Percentiles rank a stretch among this genome's conserved stretches.
These are phyloP conservation scores for Mus caroli DNA, from an alignment of 2,797 vertebrate species.

Conservation along the genomic window DNA sequence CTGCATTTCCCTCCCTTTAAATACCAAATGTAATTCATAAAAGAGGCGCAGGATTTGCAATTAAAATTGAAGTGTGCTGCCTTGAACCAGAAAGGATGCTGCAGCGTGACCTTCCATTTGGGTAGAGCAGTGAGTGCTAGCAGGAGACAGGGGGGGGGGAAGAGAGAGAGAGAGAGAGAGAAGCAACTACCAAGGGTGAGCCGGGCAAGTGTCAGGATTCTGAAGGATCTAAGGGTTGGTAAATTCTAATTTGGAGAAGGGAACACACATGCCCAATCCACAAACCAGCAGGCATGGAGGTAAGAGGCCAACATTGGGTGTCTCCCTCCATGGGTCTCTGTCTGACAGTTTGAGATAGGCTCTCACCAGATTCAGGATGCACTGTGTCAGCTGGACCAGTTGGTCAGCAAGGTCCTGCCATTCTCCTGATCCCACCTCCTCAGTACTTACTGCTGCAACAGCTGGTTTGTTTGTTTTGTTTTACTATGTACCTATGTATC, in stretches of 20 bases:
- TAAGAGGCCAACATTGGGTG: too few species aligned
- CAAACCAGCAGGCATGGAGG: not conserved
- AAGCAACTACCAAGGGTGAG: constrained; percentile 73
- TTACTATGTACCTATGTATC: not conserved
- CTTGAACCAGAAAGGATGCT: constrained; percentile 59
- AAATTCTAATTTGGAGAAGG: constrained; percentile 70
- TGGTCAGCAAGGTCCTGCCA: not conserved
- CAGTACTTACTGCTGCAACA: not conserved
- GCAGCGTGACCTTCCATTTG: constrained; percentile 72
- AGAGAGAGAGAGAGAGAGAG: too few species aligned
- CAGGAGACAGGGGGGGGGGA: rapidly evolving
- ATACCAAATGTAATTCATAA: constrained; percentile 88
- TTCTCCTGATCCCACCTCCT: not conserved
- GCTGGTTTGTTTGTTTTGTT: not conserved
- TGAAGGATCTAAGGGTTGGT: not conserved
- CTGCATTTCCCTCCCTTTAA: constrained; percentile 76
- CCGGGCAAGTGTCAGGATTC: constrained; percentile 59
- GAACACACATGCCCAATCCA: not conserved
- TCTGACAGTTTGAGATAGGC: not conserved
- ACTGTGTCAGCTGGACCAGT: not conserved
- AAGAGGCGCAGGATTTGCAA: constrained; percentile 84
- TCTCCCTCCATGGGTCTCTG: not conserved
- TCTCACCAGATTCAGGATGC: not conserved
- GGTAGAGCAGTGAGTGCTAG: not conserved
- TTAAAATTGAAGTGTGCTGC: constrained; percentile 74